Percentiles rank a stretch among this genome's conserved stretches.
These are phyloP conservation scores for Oryzaephilus surinamensis DNA, from an alignment of 1,140 invertebrate genomes.

Conservation along the genomic window DNA sequence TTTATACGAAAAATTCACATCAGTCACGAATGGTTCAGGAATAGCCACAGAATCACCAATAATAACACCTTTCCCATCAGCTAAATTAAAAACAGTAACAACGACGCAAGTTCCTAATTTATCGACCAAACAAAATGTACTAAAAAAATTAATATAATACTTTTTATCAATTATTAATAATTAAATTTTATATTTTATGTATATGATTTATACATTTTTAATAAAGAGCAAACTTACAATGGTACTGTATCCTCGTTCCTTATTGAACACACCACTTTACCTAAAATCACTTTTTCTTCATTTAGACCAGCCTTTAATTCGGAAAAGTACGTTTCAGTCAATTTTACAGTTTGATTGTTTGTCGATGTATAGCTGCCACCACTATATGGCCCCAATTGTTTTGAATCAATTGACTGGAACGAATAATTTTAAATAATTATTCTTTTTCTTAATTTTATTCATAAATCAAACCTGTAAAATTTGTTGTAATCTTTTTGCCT, in stretches of 20 bases:
- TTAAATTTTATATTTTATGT: background rate
- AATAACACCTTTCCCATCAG: conserved; percentile 66
- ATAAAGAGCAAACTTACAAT: conserved; percentile 54
- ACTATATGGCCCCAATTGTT: conserved; percentile 50
- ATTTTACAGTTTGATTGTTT: conserved; percentile 41
- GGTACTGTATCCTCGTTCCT: conserved; percentile 62
- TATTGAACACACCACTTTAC: conserved; percentile 72
- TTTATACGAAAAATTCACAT: conserved; percentile 49
- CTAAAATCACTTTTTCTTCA: conserved; percentile 57
- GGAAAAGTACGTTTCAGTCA: conserved; percentile 40
- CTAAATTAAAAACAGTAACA: conserved; percentile 76
- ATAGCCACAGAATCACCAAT: conserved; percentile 76
- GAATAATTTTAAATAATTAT: too few relatives aligned
- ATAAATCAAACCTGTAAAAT: conserved; percentile 58
- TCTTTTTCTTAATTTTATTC: too few relatives aligned
- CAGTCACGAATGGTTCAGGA: conserved; percentile 60
- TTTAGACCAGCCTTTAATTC: conserved; percentile 49
- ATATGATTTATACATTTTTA: conserved; percentile 18
- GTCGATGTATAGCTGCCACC: conserved; percentile 45
- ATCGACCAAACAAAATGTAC: conserved; percentile 73
- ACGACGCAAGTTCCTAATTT: conserved; percentile 56
- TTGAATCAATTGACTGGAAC: conserved; percentile 42
- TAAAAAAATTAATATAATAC: conserved; percentile 36
- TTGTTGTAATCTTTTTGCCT: conserved; percentile 54
- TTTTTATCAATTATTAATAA: background rate